Percentiles rank a stretch among this genome's conserved stretches.
phyloP scores from a whole-genome alignment of 1,140 invertebrate species.

The Lethocerus indicus region DNA sequence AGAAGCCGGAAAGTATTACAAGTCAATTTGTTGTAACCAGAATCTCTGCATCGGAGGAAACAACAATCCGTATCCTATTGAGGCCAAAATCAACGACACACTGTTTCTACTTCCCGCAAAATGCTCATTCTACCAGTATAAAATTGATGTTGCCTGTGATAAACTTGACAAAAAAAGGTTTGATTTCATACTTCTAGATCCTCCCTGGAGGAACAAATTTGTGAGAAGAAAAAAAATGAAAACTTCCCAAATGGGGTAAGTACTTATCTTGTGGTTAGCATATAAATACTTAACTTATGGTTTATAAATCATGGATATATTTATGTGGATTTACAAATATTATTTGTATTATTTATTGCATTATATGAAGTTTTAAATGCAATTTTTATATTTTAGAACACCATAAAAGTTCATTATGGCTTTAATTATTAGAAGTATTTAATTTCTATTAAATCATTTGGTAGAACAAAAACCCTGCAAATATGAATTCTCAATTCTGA shows the following conservation, averaged over 20 bases:
- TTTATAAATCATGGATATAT: too few species aligned
- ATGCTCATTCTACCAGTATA: slow-evolving; percentile 29
- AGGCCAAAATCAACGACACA: slow-evolving; percentile 8
- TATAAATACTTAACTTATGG: too few species aligned
- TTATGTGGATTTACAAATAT: too few species aligned
- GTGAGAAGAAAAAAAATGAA: slow-evolving; percentile 57
- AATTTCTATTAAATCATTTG: slow-evolving; percentile 17
- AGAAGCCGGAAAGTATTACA: neutral
- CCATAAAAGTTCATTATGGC: too few species aligned
- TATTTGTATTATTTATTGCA: too few species aligned
- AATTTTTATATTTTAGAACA: too few species aligned
- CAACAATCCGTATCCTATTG: neutral
- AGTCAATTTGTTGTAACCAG: neutral
- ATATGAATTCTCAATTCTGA: neutral
- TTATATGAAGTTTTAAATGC: too few species aligned
- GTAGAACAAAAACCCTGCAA: slow-evolving; percentile 17
- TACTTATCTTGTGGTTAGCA: too few species aligned
- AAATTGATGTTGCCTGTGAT: slow-evolving; percentile 25
- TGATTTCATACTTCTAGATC: slow-evolving; percentile 76
- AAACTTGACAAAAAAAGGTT: slow-evolving; percentile 29
- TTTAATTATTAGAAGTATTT: too few species aligned
- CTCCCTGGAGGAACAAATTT: slow-evolving; percentile 88
- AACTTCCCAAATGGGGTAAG: slow-evolving; percentile 33
- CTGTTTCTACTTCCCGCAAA: slow-evolving; percentile 25
- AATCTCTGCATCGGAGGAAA: slow-evolving; percentile 11